Evolutionary conservation across 2,797 vertebrate genomes (phyloP), one percentile per base, ranked within the genome.

Genomic region (Lerista edwardsae): DNA sequence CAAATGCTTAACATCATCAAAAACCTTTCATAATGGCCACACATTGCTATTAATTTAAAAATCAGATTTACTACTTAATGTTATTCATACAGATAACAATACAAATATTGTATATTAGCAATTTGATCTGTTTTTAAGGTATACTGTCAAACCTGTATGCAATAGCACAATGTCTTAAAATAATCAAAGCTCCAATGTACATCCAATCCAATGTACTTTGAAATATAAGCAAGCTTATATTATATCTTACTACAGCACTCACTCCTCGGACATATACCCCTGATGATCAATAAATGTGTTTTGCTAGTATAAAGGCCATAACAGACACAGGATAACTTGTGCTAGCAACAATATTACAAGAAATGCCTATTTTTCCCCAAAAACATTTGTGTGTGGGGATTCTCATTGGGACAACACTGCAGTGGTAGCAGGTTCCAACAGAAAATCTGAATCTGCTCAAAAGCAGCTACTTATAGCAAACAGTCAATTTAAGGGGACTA

Each of bases 171-270:
- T n/a, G 8, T 51, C 29, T 27, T 27, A 29, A 23, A 61, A 72
- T 61, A 1, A 7, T 0, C n/a, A 78, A 23, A 55, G 79, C 23
- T 27, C 15, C 2, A n/a, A n/a, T n/a, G n/a, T n/a, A n/a, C 73
- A 74, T 34, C 79, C 31, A 59, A 57, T 25, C 29, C 86, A 14
- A 55, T 81, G 8, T 3, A 86, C 1, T 44, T 27, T 34, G 41
- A 47, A 84, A 78, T 19, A 51, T 69, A 21, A 79, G 29, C 21
- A 74, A 88, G 84, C 23, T 36, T n/a, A n/a, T n/a, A 77, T 77
- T 81, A 39, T 72, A 11, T 55, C 0, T 44, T 1, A 92, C 80
- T 93, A 9, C 17, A 71, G 19, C 1, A 68, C 2, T 79, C 1
- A 9, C 25, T 69, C 6, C 25, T 57, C 23, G 41, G 14, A 55